These are phyloP conservation scores for Drosophila serrata DNA, from an alignment of 1,140 invertebrate genomes.

Conservation along the genomic window DNA sequence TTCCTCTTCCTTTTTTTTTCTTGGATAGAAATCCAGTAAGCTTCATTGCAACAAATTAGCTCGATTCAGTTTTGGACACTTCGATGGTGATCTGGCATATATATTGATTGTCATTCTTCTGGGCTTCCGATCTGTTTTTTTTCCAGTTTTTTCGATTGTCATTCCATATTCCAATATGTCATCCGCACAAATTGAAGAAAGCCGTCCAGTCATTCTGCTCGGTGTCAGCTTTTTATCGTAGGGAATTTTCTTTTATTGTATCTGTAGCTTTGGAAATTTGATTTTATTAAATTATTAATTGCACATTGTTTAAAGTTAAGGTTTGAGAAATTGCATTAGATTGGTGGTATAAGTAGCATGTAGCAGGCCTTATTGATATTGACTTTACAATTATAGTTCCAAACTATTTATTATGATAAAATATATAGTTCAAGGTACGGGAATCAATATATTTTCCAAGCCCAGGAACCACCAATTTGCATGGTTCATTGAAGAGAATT, in stretches of 20 bases:
- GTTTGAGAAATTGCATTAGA: too few relatives aligned
- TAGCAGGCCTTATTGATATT: too few relatives aligned
- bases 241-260: not conserved
- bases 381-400: too few relatives aligned
- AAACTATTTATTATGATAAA: not conserved
- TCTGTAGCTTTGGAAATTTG: not conserved
- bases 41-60: conserved; percentile 77
- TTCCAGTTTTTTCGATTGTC: conserved; percentile 8
- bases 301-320: not conserved
- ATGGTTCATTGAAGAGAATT: not conserved
- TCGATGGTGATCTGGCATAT: conserved; percentile 56
- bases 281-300: not conserved
- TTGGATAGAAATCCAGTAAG: conserved; percentile 48
- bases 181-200: conserved; percentile 67
- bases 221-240: conserved; percentile 9
- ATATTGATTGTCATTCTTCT: conserved; percentile 20
- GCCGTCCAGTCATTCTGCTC: conserved; percentile 17
- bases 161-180: conserved; percentile 53
- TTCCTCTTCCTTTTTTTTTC: not conserved
- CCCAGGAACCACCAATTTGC: conserved; percentile 11
- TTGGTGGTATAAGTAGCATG: too few relatives aligned
- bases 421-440: not conserved
- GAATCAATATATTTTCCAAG: not conserved
- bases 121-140: conserved; percentile 43
- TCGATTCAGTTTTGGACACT: conserved; percentile 61